Evolutionary conservation across 2,113 vertebrate genomes (phyloP).

Genomic region (Lepus europaeus): DNA sequence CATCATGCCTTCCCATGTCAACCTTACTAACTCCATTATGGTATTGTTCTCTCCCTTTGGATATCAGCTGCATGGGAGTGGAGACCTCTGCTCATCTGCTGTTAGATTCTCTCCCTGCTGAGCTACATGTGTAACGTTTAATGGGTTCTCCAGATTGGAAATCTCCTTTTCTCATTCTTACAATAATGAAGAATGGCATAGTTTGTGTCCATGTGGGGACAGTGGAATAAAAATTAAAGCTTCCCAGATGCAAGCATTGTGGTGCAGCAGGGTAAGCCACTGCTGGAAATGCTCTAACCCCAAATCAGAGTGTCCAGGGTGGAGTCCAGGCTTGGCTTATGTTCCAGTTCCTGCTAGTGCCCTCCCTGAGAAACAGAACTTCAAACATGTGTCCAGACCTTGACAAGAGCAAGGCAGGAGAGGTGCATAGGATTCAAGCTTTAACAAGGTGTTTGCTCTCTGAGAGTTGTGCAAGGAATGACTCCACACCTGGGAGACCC

Average conservation of each 20-base stretch:
- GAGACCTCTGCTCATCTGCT: not conserved
- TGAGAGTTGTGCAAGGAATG: too few species aligned
- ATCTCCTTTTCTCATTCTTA: not conserved
- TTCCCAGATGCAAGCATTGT: not conserved
- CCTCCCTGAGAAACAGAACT: not conserved
- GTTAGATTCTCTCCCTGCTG: not conserved
- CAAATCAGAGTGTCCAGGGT: too few species aligned
- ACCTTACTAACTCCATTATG: not conserved
- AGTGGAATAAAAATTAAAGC: not conserved
- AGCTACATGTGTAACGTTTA: fast-evolving
- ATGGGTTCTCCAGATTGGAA: too few species aligned
- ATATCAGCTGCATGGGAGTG: fast-evolving
- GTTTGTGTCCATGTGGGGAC: not conserved
- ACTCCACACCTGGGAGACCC: too few species aligned
- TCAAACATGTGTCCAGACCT: not conserved
- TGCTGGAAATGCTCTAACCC: too few species aligned
- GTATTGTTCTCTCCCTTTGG: not conserved
- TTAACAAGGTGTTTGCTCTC: too few species aligned
- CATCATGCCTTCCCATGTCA: too few species aligned
- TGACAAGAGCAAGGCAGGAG: not conserved
- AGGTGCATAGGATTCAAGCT: fast-evolving
- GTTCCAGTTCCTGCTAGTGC: too few species aligned
- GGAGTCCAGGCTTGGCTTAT: too few species aligned
- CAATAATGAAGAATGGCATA: fast-evolving
- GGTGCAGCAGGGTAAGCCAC: too few species aligned